Base-by-base conservation (phyloP, 92 coral and sea anemone species). In the Heliopora coerulea region DNA sequence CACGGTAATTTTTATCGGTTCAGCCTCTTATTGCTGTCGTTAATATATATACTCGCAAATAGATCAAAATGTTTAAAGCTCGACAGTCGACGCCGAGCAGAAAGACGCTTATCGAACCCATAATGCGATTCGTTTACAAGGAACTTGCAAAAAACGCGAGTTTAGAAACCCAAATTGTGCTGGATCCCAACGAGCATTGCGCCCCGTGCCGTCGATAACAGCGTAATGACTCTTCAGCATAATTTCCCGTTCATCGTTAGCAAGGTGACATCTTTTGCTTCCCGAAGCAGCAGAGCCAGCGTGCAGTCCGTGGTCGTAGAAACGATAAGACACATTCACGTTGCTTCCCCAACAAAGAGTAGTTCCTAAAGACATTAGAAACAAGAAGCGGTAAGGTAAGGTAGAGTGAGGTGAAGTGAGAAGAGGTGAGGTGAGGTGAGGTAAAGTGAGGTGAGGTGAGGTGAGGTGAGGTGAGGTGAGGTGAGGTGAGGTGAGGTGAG, bases 151-250 rank as follows among this genome's bases (percentile, higher is more conserved):
- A 19, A 65, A 56, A 17, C 46, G 73, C 49, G 86, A 59, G 23
- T 68, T 46, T 11, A 82, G 82, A 30, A 82, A 82, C n/a, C 86
- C 86, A 20, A 82, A 82, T 60, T 82, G 81, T 3, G 86, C 86
- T 19, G 8, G 30, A 65, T 82, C 86, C 86, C 86, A 82, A 33
- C 32, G 73, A 2, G 56, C 82, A 30, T 57, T 82, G 64, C 79
- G 59, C 12, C 81, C 81, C 15, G 78, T 49, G 8, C 72, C 81
- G 6, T 75, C 82, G 33, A 82, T 50, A 10, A 30, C 21, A 3
- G 86, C 82, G 64, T 82, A 82, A 42, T 82, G 86, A 46, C 86
- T 82, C 42, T 82, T 82, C 28, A 82, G 74, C 86, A 82, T 82
- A 25, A 82, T 75, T 73, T 82, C 82, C 24, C 58, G 56, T 59